Evolutionary conservation across 2,113 vertebrate genomes (phyloP).

Genomic region (Garra rufa): DNA sequence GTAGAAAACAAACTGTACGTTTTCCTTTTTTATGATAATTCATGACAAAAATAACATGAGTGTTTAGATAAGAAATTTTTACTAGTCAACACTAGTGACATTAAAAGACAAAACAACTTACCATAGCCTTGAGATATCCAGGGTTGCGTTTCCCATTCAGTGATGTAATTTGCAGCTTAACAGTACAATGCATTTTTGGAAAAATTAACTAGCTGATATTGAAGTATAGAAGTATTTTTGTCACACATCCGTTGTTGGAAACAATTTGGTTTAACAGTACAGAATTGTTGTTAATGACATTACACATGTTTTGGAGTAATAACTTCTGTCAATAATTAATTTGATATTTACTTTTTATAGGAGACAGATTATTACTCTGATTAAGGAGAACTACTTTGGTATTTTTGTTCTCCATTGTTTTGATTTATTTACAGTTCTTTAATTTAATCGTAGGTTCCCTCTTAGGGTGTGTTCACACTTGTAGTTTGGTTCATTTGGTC

Average conservation of each 20-base stretch:
- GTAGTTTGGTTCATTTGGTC: too few species aligned
- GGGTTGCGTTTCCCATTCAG: not conserved
- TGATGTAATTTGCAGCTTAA: not conserved
- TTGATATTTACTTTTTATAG: not conserved
- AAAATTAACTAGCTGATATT: not conserved
- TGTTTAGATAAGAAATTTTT: not conserved
- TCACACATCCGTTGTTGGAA: not conserved
- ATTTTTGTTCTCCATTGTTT: not conserved
- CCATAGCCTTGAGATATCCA: not conserved
- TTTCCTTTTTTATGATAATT: too few species aligned
- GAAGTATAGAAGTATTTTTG: not conserved
- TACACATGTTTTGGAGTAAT: not conserved
- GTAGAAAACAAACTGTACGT: not conserved
- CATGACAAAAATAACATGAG: too few species aligned
- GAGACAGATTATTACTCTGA: not conserved
- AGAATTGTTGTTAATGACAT: conserved; percentile 1
- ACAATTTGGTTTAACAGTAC: not conserved
- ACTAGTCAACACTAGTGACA: not conserved
- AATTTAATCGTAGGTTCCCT: not conserved
- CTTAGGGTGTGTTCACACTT: too few species aligned
- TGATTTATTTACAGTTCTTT: not conserved
- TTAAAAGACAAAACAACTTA: not conserved
- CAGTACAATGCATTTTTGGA: not conserved
- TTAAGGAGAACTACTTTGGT: not conserved
- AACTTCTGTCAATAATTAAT: not conserved